Evolutionary conservation across 2,888 invertebrate genomes (phyloP).

Genomic region (Drosophila tripunctata): DNA sequence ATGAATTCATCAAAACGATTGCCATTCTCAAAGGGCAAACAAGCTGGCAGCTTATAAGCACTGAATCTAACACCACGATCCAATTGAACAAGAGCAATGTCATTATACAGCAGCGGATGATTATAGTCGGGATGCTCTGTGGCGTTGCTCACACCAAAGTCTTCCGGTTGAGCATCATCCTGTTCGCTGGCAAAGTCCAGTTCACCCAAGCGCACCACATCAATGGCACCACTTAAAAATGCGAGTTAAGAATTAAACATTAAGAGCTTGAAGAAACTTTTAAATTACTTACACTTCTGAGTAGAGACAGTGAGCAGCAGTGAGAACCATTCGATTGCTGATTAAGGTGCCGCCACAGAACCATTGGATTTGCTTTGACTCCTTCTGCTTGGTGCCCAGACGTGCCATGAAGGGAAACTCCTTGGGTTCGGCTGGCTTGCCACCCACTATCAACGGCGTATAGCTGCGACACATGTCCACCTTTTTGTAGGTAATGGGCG

Average conservation of each 20-base stretch:
- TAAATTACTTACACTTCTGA: conserved; percentile 28
- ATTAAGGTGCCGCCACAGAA: conserved; percentile 80
- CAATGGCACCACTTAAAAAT: conserved; percentile 65
- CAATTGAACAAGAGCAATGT: conserved; percentile 85
- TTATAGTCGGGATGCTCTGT: conserved; percentile 84
- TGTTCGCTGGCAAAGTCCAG: conserved; percentile 70
- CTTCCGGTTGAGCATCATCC: conserved; percentile 79
- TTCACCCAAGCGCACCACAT: conserved; percentile 79
- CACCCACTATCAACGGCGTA: conserved; percentile 84
- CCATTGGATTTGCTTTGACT: conserved; percentile 56
- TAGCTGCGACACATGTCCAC: conserved; percentile 60
- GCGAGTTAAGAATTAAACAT: neutral
- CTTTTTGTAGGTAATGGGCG: conserved; percentile 30
- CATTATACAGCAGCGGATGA: conserved; percentile 84
- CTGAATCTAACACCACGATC: conserved; percentile 80
- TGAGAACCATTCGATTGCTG: conserved; percentile 58
- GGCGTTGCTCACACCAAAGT: conserved; percentile 68
- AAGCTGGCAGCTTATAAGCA: conserved; percentile 84
- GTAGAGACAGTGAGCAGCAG: conserved; percentile 65
- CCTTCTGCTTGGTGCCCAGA: conserved; percentile 48
- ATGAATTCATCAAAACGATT: conserved; percentile 65
- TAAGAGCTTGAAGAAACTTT: too few species aligned
- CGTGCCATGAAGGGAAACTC: conserved; percentile 82
- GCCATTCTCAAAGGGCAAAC: conserved; percentile 80
- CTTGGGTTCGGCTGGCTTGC: conserved; percentile 68